Conservation (phyloP, 2,113 vertebrate genomes). For the Glareola pratincola region DNA sequence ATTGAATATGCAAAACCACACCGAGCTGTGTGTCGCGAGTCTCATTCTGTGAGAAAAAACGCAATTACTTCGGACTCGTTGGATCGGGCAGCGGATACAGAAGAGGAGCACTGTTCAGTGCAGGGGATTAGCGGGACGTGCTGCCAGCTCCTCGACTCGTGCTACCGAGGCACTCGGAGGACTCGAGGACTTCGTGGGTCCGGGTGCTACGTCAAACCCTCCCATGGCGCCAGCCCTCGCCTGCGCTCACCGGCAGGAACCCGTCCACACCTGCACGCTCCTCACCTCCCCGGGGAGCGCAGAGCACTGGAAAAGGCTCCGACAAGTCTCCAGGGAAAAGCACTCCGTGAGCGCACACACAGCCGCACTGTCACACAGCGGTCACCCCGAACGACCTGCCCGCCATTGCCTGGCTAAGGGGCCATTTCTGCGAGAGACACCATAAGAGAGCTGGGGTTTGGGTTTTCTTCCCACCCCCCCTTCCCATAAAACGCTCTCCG, state of each 20-base stretch:
- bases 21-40: background rate
- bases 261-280: rapidly evolving
- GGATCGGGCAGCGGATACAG: background rate
- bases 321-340: background rate
- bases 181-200: background rate
- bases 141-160: background rate
- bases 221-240: background rate
- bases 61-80: rapidly evolving
- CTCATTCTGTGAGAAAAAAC: background rate
- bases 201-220: rapidly evolving
- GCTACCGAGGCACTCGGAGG: rapidly evolving
- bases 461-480: background rate
- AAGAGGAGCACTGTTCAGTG: background rate
- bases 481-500: background rate
- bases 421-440: background rate
- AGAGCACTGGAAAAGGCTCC: background rate
- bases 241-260: rapidly evolving
- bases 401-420: background rate
- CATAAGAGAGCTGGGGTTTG: background rate
- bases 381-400: background rate
- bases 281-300: background rate
- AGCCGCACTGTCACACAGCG: background rate
- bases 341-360: background rate
- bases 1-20: background rate
- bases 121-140: background rate